Evolutionary conservation across 2,888 invertebrate species (phyloP).

Genomic region (Eubasilissa splendida): DNA sequence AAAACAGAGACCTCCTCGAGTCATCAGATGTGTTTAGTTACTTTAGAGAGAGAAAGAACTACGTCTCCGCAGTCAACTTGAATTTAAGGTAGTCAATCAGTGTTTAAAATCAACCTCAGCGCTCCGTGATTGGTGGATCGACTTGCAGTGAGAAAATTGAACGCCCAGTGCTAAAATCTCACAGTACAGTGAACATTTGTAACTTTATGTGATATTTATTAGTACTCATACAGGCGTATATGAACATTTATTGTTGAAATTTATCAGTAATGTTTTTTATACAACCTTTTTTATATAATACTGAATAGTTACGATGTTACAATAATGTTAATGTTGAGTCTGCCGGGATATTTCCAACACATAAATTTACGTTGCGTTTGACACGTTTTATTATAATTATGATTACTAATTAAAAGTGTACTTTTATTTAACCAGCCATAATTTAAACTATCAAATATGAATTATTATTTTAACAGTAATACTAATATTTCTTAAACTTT

Average conservation of each 20-base stretch:
- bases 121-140: slow-evolving; percentile 43
- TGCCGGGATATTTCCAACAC: too few relatives aligned
- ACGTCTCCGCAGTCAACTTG: slow-evolving; percentile 19
- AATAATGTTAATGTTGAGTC: too few relatives aligned
- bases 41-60: slow-evolving; percentile 25
- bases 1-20: slow-evolving; percentile 19
- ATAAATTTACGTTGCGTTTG: too few relatives aligned
- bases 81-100: slow-evolving; percentile 17
- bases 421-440: too few relatives aligned
- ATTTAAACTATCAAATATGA: too few relatives aligned
- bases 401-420: too few relatives aligned
- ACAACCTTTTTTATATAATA: neutral
- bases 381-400: too few relatives aligned
- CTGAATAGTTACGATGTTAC: neutral
- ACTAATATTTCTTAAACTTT: too few relatives aligned
- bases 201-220: neutral
- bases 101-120: slow-evolving; percentile 38
- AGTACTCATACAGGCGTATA: too few relatives aligned
- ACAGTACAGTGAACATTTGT: slow-evolving; percentile 28
- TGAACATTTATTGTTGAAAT: too few relatives aligned
- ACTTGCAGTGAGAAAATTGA: slow-evolving; percentile 26
- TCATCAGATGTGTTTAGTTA: neutral
- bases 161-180: slow-evolving; percentile 40
- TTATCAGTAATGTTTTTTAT: neutral
- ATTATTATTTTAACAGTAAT: too few relatives aligned